These are phyloP conservation scores for Eristalis arbustorum DNA, from an alignment of 2,888 invertebrate genomes.

Conservation along the genomic window DNA sequence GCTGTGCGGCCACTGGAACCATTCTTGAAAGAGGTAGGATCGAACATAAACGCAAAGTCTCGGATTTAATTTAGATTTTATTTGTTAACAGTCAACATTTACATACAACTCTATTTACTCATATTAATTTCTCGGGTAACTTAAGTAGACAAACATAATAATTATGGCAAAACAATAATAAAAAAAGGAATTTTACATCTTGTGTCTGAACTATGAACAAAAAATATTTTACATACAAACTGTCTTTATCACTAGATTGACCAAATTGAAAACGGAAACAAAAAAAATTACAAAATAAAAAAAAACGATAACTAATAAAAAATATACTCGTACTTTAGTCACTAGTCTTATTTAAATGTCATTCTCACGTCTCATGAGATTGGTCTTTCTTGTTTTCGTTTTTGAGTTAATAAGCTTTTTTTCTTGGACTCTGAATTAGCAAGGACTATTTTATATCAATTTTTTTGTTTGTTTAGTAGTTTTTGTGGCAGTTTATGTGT, in stretches of 20 bases:
- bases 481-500: constrained; percentile 60
- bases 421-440: not conserved
- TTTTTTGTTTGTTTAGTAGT: too few relatives aligned
- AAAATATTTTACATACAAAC: not conserved
- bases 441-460: not conserved
- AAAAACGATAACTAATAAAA: constrained; percentile 12
- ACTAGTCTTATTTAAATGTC: constrained; percentile 51
- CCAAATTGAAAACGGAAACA: constrained; percentile 15
- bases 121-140: constrained; percentile 24
- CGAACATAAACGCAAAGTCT: not conserved
- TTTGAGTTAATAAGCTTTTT: not conserved
- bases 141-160: constrained; percentile 9
- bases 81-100: constrained; percentile 62
- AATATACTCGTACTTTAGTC: constrained; percentile 19
- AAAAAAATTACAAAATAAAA: not conserved
- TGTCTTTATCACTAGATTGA: constrained; percentile 43
- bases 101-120: constrained; percentile 40
- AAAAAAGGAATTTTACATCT: constrained; percentile 37
- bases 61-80: constrained; percentile 41
- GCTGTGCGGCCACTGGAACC: too few relatives aligned
- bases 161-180: constrained; percentile 28
- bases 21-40: too few relatives aligned
- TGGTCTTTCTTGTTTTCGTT: not conserved
- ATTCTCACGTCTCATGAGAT: constrained; percentile 5
- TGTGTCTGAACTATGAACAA: constrained; percentile 19